Evolutionary conservation across 1,140 invertebrate species (phyloP).

Genomic region (Zaprionus gabonicus): DNA sequence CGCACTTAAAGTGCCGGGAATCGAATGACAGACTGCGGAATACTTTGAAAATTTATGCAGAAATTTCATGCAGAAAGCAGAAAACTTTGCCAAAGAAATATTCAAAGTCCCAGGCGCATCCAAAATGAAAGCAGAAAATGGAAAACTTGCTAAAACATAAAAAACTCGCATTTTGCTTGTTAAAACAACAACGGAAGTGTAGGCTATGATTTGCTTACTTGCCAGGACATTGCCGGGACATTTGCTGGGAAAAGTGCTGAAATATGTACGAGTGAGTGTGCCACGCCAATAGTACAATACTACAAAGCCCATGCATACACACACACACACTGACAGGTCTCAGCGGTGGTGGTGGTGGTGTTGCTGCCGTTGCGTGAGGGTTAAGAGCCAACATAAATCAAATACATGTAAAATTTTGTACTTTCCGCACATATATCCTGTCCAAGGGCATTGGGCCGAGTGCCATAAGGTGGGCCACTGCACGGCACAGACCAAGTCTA

Average conservation of each 20-base stretch:
- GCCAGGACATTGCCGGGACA: slow-evolving; percentile 61
- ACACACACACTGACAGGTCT: slow-evolving; percentile 26
- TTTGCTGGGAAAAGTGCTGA: slow-evolving; percentile 41
- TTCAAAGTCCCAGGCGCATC: slow-evolving; percentile 26
- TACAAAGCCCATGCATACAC: background rate
- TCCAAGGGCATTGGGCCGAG: slow-evolving; percentile 67
- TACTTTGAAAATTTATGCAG: slow-evolving; percentile 48
- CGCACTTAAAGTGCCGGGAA: slow-evolving; percentile 25
- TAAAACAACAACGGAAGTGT: slow-evolving; percentile 79
- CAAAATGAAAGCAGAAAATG: slow-evolving; percentile 10
- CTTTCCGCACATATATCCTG: slow-evolving; percentile 81
- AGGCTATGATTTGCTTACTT: slow-evolving; percentile 80
- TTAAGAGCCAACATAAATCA: slow-evolving; percentile 73
- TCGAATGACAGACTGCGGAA: slow-evolving; percentile 19
- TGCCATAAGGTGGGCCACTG: slow-evolving; percentile 12
- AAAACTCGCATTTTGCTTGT: slow-evolving; percentile 48
- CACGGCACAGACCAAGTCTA: slow-evolving; percentile 5
- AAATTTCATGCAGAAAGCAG: slow-evolving; percentile 34
- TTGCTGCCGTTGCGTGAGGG: slow-evolving; percentile 30
- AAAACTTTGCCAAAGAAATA: slow-evolving; percentile 26
- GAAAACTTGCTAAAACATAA: slow-evolving; percentile 29
- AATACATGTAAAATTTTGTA: slow-evolving; percentile 81
- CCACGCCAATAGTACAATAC: too few relatives aligned
- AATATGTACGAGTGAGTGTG: slow-evolving; percentile 26
- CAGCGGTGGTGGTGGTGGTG: slow-evolving; percentile 19